Conservation (phyloP, 2,888 invertebrate genomes). For the Lymantria dispar region DNA sequence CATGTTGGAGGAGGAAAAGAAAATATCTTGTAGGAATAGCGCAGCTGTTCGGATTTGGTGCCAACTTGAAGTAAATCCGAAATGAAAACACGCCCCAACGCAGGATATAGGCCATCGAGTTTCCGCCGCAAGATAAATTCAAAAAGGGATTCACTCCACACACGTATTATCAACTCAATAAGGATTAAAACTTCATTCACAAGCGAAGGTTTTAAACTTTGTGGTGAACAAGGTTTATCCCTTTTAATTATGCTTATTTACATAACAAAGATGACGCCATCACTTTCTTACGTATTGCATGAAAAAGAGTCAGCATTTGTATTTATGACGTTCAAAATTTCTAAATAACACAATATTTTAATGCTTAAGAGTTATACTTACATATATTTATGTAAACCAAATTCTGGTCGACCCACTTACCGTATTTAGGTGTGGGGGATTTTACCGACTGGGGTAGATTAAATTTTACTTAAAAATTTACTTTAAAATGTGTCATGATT, state of each 20-base stretch:
- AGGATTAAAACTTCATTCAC: constrained; percentile 73
- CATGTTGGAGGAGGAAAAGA: constrained; percentile 72
- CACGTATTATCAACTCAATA: constrained; percentile 73
- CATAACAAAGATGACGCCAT: constrained; percentile 43
- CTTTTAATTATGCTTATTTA: constrained; percentile 64
- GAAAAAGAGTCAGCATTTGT: constrained; percentile 33
- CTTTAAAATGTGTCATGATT: too few species aligned
- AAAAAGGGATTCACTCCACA: constrained; percentile 63
- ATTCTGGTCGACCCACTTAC: constrained; percentile 54
- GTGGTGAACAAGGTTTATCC: constrained; percentile 60
- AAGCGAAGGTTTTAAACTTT: constrained; percentile 62
- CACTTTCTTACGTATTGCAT: constrained; percentile 25
- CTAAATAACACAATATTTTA: constrained; percentile 41
- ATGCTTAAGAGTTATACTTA: constrained; percentile 41
- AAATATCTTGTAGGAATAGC: constrained; percentile 71
- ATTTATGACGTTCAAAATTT: constrained; percentile 25
- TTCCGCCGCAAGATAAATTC: constrained; percentile 66
- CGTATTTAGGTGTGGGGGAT: constrained; percentile 46
- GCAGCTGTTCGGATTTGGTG: constrained; percentile 75
- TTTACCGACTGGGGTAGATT: constrained; percentile 43
- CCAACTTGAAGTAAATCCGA: constrained; percentile 76
- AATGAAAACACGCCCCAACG: constrained; percentile 71
- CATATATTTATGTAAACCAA: constrained; percentile 39
- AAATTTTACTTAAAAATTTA: constrained; percentile 34
- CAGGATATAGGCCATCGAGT: constrained; percentile 68